Base-by-base conservation (phyloP, 1,140 invertebrate genomes). In the Dendroctonus ponderosae region DNA sequence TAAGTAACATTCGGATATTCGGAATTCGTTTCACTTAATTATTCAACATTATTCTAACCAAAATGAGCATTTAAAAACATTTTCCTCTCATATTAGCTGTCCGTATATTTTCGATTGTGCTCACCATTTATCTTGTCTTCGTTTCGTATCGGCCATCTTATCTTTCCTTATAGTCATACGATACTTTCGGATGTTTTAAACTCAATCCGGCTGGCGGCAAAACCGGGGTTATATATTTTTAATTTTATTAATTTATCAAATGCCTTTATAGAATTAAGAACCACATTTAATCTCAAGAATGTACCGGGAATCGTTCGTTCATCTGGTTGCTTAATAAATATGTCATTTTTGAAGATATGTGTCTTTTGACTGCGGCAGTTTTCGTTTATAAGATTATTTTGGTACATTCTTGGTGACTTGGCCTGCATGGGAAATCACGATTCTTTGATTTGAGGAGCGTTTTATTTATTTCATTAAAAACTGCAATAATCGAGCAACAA, bases 181-280 rank as follows among this genome's bases (percentile, higher is more conserved):
- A 58, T 58, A 44, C 56, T 58, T 58, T 58, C 43, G 38, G 56
- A 43, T 37, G 14, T 58, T 44, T 58, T 46, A 58, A 58, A 58
- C 56, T 14, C 56, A 43, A 58, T 58, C 56, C 56, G 41, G 38
- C 14, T 58, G 56, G 43, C 56, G 56, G 56, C 56, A 46, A 58
- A 9, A 12, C 46, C n/a, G 11, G 7, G 14, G 41, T 46, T 44
- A 44, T 58, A 58, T 44, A 58, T 58, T 58, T 58, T 58, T 58
- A 58, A 58, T 58, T 58, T 43, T 58, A 43, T 58, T 58, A 58
- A 58, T 58, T 58, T 58, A 58, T 58, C 56, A 58, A 58, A 58
- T 58, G 37, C 56, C 56, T 58, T 44, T 44, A 14, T 58, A 58
- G 56, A 58, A 58, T 44, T 58, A 58, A 58, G 38, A 43, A 40